A percentile compares a stretch with the other conserved stretches of the same genome.
These are phyloP conservation scores for Metridium senile DNA, from an alignment of 92 coral and sea anemone genomes.

Conservation along the genomic window DNA sequence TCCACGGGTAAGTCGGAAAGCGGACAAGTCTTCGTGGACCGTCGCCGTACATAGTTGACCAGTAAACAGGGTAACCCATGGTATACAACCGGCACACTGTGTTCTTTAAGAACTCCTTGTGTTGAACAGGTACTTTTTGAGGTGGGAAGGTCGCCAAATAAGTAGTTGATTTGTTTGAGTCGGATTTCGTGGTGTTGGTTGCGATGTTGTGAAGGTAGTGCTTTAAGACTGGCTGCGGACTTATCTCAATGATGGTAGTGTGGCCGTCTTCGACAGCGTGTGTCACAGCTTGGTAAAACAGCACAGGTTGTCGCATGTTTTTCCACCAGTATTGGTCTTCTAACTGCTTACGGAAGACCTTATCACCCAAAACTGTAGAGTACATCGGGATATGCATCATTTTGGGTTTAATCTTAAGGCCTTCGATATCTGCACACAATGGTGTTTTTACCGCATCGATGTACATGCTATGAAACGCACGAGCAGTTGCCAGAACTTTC, in stretches of 20 bases:
- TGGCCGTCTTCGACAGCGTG: conserved; percentile 65
- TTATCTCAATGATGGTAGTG: conserved; percentile 63
- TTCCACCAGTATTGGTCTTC: conserved; percentile 78
- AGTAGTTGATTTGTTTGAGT: conserved; percentile 15
- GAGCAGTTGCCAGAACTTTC: conserved; percentile 69
- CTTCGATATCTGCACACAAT: conserved; percentile 37
- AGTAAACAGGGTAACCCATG: conserved; percentile 64
- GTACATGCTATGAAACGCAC: conserved; percentile 86
- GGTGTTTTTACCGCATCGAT: conserved; percentile 62
- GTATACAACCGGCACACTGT: conserved; percentile 68
- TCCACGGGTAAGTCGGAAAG: conserved; percentile 80
- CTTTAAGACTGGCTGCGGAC: conserved; percentile 65
- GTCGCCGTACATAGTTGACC: conserved; percentile 56
- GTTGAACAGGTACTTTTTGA: conserved; percentile 56
- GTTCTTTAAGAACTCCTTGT: conserved; percentile 65
- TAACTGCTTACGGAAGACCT: conserved; percentile 48
- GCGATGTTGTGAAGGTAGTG: conserved; percentile 66
- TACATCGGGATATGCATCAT: conserved; percentile 71
- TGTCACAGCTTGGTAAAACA: conserved; percentile 59
- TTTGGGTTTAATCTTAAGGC: conserved; percentile 38
- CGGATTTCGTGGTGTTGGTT: conserved; percentile 8
- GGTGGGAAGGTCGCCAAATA: conserved; percentile 74
- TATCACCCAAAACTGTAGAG: conserved; percentile 78
- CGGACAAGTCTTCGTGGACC: conserved; percentile 64
- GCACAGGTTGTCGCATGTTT: conserved; percentile 74